Base-by-base conservation (phyloP, 2,888 invertebrate species). In the Alcis repandata region DNA sequence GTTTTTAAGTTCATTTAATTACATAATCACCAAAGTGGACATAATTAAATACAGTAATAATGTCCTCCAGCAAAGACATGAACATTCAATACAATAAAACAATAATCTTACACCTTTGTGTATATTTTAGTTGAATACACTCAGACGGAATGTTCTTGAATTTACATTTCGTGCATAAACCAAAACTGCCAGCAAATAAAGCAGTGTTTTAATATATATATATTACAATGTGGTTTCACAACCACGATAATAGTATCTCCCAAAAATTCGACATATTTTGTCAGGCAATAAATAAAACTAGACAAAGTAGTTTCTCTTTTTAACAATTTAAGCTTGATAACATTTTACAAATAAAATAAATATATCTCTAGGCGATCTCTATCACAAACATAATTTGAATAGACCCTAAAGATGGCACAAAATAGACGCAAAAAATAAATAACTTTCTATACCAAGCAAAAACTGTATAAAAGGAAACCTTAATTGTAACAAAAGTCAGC, bases 1-100 rank as follows among this genome's bases (percentile, higher is more conserved):
- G 68, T 70, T 71, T 60, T 54, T 48, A 46, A 60, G 15, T 59
- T 32, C 48, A 51, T 17, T 49, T 19, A 46, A 57, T 38, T 17
- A 32, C 13, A 17, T 11, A 17, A 49, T 49, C 8, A n/a, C 15
- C 32, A 17, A 20, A 38, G 36, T 19, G 9, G 20, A 51, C 36
- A 36, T 36, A 54, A 17, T 32, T 40, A 19, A 36, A 15, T 13
- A 22, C 22, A 27, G 15, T 19, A 27, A 43, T 27, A 27, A 27
- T 13, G n/a, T 27, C 11, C 11, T 19, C 51, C 8, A 17, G 33
- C 51, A 19, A 36, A 17, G 32, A 51, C 36, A 36, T 38, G 20
- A 51, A 51, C 32, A 33, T 19, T 43, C 9, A 17, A 13, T 20
- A 51, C 19, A 51, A 36, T 3, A 9, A 27, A 59, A 27, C 15